These are phyloP conservation scores for Andrena trimmerana DNA, from an alignment of 2,888 invertebrate species.

Conservation along the genomic window DNA sequence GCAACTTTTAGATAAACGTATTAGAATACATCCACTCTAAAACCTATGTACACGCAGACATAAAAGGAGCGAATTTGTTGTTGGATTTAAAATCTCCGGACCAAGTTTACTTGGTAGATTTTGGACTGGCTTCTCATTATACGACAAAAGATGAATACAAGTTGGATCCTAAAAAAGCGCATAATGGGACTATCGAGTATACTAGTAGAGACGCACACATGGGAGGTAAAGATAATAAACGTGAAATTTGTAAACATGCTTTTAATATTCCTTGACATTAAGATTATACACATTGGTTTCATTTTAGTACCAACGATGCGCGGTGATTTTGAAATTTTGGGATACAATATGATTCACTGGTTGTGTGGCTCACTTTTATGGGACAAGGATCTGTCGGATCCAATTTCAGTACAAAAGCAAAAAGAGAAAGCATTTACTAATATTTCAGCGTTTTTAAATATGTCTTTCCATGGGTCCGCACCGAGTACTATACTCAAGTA, in stretches of 20 bases:
- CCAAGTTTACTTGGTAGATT: constrained; percentile 96
- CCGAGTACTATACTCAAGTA: constrained; percentile 85
- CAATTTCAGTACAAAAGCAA: constrained; percentile 88
- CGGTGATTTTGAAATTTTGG: constrained; percentile 97
- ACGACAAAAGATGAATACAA: constrained; percentile 92
- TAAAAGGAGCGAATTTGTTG: constrained; percentile 97
- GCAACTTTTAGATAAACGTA: constrained; percentile 90
- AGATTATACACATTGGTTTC: background rate
- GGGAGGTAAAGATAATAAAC: constrained; percentile 86
- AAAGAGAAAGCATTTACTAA: constrained; percentile 90
- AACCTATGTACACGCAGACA: constrained; percentile 97
- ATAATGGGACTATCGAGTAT: constrained; percentile 99
- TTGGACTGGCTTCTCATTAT: constrained; percentile 94
- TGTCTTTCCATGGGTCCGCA: constrained; percentile 83
- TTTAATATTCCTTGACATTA: constrained; percentile 3
- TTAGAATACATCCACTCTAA: constrained; percentile 96
- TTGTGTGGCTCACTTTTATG: constrained; percentile 93
- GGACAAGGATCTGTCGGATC: constrained; percentile 89
- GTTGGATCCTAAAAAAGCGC: constrained; percentile 95
- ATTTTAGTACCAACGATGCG: constrained; percentile 91
- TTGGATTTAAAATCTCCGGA: constrained; percentile 89
- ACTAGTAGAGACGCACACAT: constrained; percentile 98
- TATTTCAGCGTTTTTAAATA: constrained; percentile 84
- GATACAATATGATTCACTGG: constrained; percentile 98
- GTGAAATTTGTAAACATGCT: constrained; percentile 80